Conservation (phyloP, 1,140 invertebrate genomes). For the Drosophila mauritiana region DNA sequence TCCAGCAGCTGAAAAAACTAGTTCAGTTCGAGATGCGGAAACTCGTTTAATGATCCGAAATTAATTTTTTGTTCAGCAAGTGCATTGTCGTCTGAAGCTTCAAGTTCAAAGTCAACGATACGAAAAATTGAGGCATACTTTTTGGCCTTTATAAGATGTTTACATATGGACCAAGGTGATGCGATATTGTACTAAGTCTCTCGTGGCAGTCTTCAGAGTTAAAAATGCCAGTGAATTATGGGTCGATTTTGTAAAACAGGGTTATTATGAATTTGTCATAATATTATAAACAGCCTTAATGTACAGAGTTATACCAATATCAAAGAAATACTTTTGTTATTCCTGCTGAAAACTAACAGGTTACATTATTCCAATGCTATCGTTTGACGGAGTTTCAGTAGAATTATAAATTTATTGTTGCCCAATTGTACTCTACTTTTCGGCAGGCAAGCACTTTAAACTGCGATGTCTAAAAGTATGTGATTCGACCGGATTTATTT, state of each 20-base stretch:
- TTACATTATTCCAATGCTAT: too few species aligned
- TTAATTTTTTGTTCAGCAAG: slow-evolving; percentile 38
- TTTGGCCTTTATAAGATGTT: not conserved
- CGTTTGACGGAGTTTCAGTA: too few species aligned
- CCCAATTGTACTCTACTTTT: not conserved
- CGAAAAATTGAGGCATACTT: not conserved
- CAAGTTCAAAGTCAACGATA: slow-evolving; percentile 32
- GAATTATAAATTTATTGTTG: not conserved
- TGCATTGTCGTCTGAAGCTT: slow-evolving; percentile 32
- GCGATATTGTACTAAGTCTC: too few species aligned
- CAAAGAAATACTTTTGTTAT: too few species aligned
- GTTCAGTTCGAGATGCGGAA: slow-evolving; percentile 42
- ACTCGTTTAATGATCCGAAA: slow-evolving; percentile 44
- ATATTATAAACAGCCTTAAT: too few species aligned
- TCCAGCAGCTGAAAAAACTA: slow-evolving; percentile 21
- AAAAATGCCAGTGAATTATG: too few species aligned
- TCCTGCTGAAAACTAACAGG: too few species aligned
- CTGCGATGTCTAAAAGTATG: not conserved
- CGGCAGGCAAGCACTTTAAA: not conserved
- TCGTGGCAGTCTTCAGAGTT: too few species aligned
- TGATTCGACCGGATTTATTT: not conserved
- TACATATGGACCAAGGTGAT: slow-evolving; percentile 5
- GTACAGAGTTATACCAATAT: too few species aligned
- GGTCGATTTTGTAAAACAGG: too few species aligned
- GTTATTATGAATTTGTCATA: too few species aligned